Conservation (phyloP, 2,113 vertebrate genomes). For the Empidonax traillii region DNA sequence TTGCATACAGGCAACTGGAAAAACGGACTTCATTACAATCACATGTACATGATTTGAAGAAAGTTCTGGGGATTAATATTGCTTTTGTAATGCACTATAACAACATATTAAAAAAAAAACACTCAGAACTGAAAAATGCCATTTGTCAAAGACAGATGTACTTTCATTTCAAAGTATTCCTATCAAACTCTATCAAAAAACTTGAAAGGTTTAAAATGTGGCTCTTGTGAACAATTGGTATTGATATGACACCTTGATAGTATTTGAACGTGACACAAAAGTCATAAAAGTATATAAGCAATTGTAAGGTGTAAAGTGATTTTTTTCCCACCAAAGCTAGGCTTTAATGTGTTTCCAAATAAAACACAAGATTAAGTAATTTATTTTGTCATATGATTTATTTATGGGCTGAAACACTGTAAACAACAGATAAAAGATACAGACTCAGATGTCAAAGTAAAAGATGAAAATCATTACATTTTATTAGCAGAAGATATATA, state of each 20-base stretch:
- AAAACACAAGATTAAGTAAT: conserved; percentile 76
- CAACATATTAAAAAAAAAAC: conserved; percentile 14
- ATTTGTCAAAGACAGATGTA: conserved; percentile 61
- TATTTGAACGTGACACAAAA: conserved; percentile 60
- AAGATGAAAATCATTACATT: conserved; percentile 76
- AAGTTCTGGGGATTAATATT: conserved; percentile 59
- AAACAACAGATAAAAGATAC: conserved; percentile 76
- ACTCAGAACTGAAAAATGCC: conserved; percentile 20
- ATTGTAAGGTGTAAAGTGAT: conserved; percentile 64
- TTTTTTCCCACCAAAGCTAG: conserved; percentile 66
- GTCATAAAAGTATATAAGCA: conserved; percentile 68
- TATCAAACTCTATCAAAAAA: conserved; percentile 67
- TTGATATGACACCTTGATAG: conserved; percentile 70
- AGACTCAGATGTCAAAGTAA: conserved; percentile 70
- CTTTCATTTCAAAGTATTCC: conserved; percentile 59
- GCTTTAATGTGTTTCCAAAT: conserved; percentile 73
- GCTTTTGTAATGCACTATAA: conserved; percentile 16
- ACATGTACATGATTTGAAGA: conserved; percentile 32
- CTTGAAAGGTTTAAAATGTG: conserved; percentile 68
- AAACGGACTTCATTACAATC: conserved; percentile 26
- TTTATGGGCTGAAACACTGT: conserved; percentile 71
- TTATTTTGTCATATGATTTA: conserved; percentile 76
- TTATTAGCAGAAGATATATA: conserved; percentile 74
- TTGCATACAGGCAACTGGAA: background rate
- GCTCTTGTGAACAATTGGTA: conserved; percentile 69